phyloP scores from a whole-genome alignment of 1,140 invertebrate species.

The Orchestia grillus region DNA sequence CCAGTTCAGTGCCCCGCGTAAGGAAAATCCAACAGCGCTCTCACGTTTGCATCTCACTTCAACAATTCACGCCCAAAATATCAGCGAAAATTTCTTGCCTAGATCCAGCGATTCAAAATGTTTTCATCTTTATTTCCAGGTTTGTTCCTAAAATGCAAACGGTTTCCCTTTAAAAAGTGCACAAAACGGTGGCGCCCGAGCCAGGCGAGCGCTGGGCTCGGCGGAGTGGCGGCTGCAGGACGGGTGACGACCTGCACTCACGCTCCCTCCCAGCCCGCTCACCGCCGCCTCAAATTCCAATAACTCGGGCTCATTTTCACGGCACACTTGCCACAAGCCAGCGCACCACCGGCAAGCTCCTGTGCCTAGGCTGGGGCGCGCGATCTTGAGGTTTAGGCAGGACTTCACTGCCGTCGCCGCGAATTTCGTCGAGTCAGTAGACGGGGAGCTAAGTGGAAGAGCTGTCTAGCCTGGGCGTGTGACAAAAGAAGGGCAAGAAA shows the following conservation, averaged over 20 bases:
- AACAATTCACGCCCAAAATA: slow-evolving; percentile 37
- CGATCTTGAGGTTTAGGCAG: background rate
- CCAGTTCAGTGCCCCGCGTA: background rate
- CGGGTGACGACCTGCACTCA: background rate
- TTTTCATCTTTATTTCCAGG: slow-evolving; percentile 37
- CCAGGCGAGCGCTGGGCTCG: background rate
- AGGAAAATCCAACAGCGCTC: background rate
- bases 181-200: background rate
- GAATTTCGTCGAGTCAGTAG: background rate
- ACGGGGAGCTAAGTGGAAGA: background rate
- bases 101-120: slow-evolving; percentile 44
- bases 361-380: background rate
- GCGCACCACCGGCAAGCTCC: background rate
- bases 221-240: background rate
- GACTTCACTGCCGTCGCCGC: background rate
- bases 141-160: slow-evolving; percentile 53
- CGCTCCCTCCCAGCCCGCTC: background rate
- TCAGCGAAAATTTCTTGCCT: slow-evolving; percentile 19
- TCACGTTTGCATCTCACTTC: background rate
- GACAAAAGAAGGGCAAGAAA: background rate
- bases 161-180: slow-evolving; percentile 26
- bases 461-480: background rate
- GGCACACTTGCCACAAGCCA: background rate
- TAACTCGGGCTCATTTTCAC: background rate
- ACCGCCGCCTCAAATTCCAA: background rate